Evolutionary conservation across 2,888 invertebrate genomes (phyloP), one percentile per base, ranked within the genome.

Genomic region (Volucella bombylans): DNA sequence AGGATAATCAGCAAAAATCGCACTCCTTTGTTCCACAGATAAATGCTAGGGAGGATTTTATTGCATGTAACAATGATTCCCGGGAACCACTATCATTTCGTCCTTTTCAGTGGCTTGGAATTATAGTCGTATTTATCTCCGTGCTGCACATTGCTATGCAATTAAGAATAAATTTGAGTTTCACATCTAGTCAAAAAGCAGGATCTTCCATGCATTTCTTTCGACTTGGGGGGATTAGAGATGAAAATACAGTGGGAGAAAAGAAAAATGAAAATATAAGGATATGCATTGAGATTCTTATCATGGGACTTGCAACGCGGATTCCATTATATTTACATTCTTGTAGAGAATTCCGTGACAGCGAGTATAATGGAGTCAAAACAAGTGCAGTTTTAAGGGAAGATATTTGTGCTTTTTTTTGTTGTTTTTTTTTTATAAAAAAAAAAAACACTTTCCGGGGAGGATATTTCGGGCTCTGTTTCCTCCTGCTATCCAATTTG

Each of bases 221-320:
- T n/a, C 41, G 14, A 18, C 18, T 8, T 43, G 10, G 11, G 18
- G 31, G 12, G 23, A 9, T 39, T 57, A 14, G 14, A 23, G 47
- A 23, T 31, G 31, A 23, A 14, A 52, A 23, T n/a, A 54, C n/a
- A 2, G n/a, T n/a, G 38, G 31, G 18, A 57, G 47, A 65, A 49
- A 41, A 18, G 47, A 55, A 73, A 54, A 31, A 65, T 47, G 52
- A 59, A 65, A 52, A 67, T 79, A 67, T 59, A 14, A 77, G 72
- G 82, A 78, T 78, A 52, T 82, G 68, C 78, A 67, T 45, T 39
- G 45, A 62, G 55, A 68, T 78, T 69, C 62, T 69, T 74, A 81
- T 69, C 76, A 81, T 76, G 31, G 18, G 31, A 31, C 31, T 31
- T 67, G 74, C 65, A 59, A 52, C 67, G 74, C 67, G 74, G 67